Evolutionary conservation across 2,888 invertebrate genomes (phyloP).

Genomic region (Lycaena phlaeas): DNA sequence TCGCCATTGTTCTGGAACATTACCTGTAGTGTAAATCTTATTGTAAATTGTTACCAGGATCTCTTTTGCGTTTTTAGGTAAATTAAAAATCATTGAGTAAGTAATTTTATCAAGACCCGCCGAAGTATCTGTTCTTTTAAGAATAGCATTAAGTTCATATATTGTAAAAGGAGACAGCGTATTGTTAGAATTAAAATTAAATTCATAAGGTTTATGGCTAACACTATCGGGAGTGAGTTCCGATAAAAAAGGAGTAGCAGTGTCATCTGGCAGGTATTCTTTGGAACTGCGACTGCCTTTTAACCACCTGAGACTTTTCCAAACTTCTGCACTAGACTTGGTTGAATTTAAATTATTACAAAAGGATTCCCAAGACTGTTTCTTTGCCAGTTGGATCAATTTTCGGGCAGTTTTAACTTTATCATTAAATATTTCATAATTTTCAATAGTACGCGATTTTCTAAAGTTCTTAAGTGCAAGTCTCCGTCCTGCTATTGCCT

Average conservation of each 20-base stretch:
- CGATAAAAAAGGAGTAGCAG: too few relatives aligned
- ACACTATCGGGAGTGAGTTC: slow-evolving; percentile 2
- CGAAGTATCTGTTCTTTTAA: slow-evolving; percentile 3
- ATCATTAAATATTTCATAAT: too few relatives aligned
- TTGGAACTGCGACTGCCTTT: neutral
- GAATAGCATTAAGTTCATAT: neutral
- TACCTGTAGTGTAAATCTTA: neutral
- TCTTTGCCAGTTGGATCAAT: neutral
- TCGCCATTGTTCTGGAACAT: slow-evolving; percentile 1
- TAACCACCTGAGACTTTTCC: neutral
- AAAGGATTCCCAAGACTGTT: neutral
- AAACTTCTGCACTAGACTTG: too few relatives aligned
- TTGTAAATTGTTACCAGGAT: neutral
- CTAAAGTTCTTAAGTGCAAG: too few relatives aligned
- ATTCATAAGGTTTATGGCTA: neutral
- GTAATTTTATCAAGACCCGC: neutral
- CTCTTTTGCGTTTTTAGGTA: neutral
- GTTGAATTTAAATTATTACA: slow-evolving; percentile 1
- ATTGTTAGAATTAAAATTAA: neutral
- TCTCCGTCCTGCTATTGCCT: too few relatives aligned
- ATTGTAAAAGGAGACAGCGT: too few relatives aligned
- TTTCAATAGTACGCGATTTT: too few relatives aligned
- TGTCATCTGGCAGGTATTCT: too few relatives aligned
- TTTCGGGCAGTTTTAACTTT: too few relatives aligned
- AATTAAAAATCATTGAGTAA: slow-evolving; percentile 6